Base-by-base conservation (phyloP, 1,140 invertebrate species). In the Hyphantria cunea region DNA sequence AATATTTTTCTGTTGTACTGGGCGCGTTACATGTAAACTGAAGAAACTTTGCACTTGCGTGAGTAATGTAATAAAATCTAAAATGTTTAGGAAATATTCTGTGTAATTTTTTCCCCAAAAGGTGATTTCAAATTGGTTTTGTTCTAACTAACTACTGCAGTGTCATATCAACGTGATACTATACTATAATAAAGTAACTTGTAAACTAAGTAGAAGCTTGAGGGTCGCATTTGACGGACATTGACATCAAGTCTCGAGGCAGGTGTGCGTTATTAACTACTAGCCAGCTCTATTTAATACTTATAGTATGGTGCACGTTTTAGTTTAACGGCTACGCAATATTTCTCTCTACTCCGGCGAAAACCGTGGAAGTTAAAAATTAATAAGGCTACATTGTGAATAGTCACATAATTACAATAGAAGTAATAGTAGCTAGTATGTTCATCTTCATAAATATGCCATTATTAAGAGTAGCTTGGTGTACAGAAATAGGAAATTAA, bases 221-320 rank as follows among this genome's bases (percentile, higher is more conserved):
- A 65, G 72, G 68, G 66, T 68, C 72, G 67, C 75, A 80, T 79
- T 86, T 83, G 82, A 88, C 82, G 85, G 85, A 64, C 85, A 84
- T 85, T 88, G 85, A 88, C 85, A 85, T 84, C 78, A 52, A 72
- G 68, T 61, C 59, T 69, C 70, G 64, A 74, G 80, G 77, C 82
- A 84, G 82, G 78, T 83, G 83, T 55, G 71, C 73, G 42, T 37
- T 59, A 68, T 54, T 66, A 77, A 78, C 78, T 77, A 81, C 85
- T 85, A 77, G 74, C 71, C 53, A 64, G 41, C 73, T 75, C 77
- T 81, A 76, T 79, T 75, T 41, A 62, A 33, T 47, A 51, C 45
- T 14, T 34, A 61, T 50, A 41, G 32, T 14, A 48, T 37, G 34
- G 25, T 32, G 25, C 34, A 42, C 48, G 48, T 15, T 50, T 60